Evolutionary conservation across 2,888 invertebrate species (phyloP), one percentile per base, ranked within the genome.

Genomic region (Leucania comma): DNA sequence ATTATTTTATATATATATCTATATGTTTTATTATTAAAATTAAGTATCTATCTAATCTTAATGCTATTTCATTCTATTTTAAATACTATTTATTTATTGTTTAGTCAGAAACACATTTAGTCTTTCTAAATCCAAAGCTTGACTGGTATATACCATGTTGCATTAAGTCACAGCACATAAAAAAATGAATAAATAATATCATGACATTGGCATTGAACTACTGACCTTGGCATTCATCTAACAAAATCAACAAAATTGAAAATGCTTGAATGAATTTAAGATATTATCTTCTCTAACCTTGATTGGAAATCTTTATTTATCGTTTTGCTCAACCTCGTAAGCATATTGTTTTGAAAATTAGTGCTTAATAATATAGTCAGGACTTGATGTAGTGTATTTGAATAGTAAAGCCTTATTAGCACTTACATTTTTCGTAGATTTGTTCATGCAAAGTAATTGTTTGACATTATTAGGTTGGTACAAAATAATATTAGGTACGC

Each of bases 261-360:
- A 72, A 59, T 48, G 10, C 1, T 6, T 48, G 2, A 54, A 42
- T 42, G 4, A 26, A 17, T 53, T 20, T 8, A 26, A 42, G 32
- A 56, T 57, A 14, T 22, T 51, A 26, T 62, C 10, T 26, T 46
- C 24, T 54, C 17, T 9, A n/a, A 72, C 58, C 38, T 59, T 26
- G 48, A 66, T 48, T 66, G 20, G 38, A 65, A 65, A 32, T 72
- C n/a, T 58, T 24, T 58, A 22, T n/a, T 24, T 50, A 46, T 46
- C n/a, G 12, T 51, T 35, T 35, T n/a, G 6, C 26, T 68, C 26
- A 60, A 48, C 54, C 54, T 48, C 17, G 57, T 51, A 8, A n/a
- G n/a, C 42, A 35, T 22, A 10, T 0, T 29, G 22, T 64, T 24
- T 57, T 17, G 2, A 57, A 50, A 51, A 72, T 22, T 12, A 17